Conservation (phyloP, 2,113 vertebrate species). For the Isurus oxyrinchus region DNA sequence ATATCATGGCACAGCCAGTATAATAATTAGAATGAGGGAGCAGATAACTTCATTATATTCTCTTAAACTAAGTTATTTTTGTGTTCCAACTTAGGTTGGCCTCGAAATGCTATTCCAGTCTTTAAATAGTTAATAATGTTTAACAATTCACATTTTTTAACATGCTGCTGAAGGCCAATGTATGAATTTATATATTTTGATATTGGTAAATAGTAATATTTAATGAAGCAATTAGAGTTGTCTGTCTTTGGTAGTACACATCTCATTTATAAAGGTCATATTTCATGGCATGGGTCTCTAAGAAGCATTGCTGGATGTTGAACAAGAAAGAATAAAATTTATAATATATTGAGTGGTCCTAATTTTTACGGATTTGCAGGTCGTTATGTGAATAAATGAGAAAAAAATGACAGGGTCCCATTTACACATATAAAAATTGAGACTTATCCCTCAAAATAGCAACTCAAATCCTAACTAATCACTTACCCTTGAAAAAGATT, state of each 20-base stretch:
- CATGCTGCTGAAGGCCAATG: not conserved
- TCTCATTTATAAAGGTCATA: not conserved
- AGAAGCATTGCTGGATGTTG: not conserved
- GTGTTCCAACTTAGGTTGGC: not conserved
- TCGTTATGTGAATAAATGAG: not conserved
- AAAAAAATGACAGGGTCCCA: not conserved
- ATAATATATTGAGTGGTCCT: not conserved
- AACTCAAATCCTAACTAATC: not conserved
- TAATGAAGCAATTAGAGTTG: not conserved
- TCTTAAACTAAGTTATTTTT: not conserved
- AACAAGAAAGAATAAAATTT: not conserved
- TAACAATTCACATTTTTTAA: not conserved
- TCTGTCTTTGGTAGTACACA: not conserved
- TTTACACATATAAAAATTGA: not conserved
- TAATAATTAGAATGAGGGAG: not conserved
- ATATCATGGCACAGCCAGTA: not conserved
- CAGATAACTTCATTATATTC: not conserved
- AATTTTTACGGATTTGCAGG: not conserved
- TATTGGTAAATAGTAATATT: not conserved
- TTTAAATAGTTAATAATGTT: conserved; percentile 4
- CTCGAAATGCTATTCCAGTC: not conserved
- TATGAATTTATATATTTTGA: not conserved
- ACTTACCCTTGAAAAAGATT: not conserved
- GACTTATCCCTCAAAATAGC: not conserved
- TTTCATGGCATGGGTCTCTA: not conserved